A percentile compares a stretch with the other conserved stretches of the same genome.
Evolutionary conservation across 2,797 vertebrate genomes (phyloP).

Genomic region (Halcyon smyrnensis): DNA sequence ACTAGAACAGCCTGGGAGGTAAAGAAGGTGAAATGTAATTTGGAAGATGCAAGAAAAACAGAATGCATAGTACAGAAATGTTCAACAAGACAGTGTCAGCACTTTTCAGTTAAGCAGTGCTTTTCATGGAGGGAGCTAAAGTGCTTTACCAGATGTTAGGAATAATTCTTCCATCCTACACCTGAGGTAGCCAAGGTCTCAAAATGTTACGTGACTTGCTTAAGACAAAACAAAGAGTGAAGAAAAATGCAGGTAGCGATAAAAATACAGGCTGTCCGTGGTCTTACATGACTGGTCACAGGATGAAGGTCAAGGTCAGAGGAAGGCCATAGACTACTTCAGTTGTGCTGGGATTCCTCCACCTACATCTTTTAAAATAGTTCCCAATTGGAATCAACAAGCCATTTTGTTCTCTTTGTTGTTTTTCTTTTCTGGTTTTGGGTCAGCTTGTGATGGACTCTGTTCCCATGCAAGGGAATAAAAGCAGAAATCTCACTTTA

Average conservation of each 20-base stretch:
- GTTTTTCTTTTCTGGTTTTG: not conserved
- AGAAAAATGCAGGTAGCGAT: not conserved
- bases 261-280: not conserved
- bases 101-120: not conserved
- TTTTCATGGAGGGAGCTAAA: not conserved
- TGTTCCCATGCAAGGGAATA: not conserved
- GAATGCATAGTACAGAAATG: not conserved
- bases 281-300: not conserved
- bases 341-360: not conserved
- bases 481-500: not conserved
- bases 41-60: not conserved
- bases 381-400: not conserved
- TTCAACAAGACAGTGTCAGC: not conserved
- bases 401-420: not conserved
- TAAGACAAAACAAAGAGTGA: not conserved
- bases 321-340: not conserved
- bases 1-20: not conserved
- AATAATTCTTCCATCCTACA: not conserved
- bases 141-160: not conserved
- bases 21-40: not conserved
- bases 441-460: not conserved
- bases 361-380: not conserved
- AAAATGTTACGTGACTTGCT: not conserved
- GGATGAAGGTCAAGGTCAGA: not conserved
- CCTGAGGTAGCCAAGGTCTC: not conserved